Base-by-base conservation (phyloP, 2,888 invertebrate genomes). In the Cephalotes varians region DNA sequence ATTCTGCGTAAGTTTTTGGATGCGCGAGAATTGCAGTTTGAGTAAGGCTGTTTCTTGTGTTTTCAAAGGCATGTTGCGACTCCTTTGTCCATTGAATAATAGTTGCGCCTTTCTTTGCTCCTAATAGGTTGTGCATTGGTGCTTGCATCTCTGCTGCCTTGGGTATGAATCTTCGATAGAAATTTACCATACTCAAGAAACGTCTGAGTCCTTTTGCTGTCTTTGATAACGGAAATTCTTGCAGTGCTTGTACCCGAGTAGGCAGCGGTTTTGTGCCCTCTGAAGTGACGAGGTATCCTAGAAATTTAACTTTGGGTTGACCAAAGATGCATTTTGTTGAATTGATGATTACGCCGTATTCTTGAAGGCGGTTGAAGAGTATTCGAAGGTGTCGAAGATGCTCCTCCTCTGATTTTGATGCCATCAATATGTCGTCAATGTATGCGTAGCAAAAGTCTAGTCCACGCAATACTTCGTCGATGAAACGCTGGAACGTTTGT, bases 91-190 rank as follows among this genome's bases (percentile, higher is more conserved):
- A 58, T 3, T 18, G 18, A 18, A 58, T 40, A 2, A 5, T 5
- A 3, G 54, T 15, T 9, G 40, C 10, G 12, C n/a, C 37, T 58
- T n/a, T 73, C 44, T 56, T 56, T 37, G 25, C 18, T 1, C 56
- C 25, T 0, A 74, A 49, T 15, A 37, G 25, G 1, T 12, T 31
- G 12, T 25, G 10, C 0, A 86, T 71, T 1, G 67, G 82, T 0
- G 69, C 72, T 28, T 76, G 77, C 0, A 60, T 18, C 25, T 69
- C 81, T 15, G 84, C 76, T 12, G 58, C 31, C 12, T 51, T n/a
- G 3, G 80, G 80, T 10, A 85, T 40, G 40, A 51, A 83, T 6
- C 82, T 25, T 15, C 87, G 56, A 21, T 84, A 87, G 47, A 25
- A 56, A 34, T 74, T 74, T 3, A 60, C 1, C 28, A 74, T 60